These are phyloP conservation scores for Patella depressa DNA, from an alignment of 2,888 invertebrate genomes.

Conservation along the genomic window DNA sequence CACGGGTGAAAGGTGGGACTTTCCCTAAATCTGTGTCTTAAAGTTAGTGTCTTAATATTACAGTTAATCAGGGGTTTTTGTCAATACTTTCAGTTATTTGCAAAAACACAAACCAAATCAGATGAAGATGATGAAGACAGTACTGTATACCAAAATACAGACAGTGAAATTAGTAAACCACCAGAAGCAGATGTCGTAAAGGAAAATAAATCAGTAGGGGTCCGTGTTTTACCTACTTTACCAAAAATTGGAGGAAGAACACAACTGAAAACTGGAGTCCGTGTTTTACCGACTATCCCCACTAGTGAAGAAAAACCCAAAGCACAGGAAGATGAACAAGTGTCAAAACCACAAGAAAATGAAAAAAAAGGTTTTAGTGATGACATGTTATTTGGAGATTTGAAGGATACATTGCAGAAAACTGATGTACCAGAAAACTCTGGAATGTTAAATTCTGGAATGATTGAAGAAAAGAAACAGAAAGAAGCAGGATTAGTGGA, in stretches of 20 bases:
- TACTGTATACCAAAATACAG: neutral
- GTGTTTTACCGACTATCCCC: neutral
- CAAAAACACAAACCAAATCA: neutral
- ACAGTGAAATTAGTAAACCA: neutral
- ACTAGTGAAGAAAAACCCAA: neutral
- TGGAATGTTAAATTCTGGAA: too few species aligned
- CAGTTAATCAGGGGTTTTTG: neutral
- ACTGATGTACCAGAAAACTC: too few species aligned
- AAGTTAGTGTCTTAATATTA: neutral
- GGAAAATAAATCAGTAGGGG: neutral
- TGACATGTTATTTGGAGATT: too few species aligned
- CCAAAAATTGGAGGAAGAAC: neutral
- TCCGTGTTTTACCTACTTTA: slow-evolving; percentile 1
- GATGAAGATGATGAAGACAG: neutral
- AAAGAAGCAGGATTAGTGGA: too few species aligned
- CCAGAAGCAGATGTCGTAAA: neutral
- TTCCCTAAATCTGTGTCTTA: too few species aligned
- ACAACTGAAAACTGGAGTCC: neutral
- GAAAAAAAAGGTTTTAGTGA: too few species aligned
- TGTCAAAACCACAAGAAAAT: too few species aligned
- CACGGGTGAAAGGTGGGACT: too few species aligned
- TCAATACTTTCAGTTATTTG: neutral
- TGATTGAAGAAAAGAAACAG: too few species aligned
- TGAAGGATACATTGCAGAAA: too few species aligned
- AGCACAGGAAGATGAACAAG: too few species aligned